Conservation (phyloP, 2,113 vertebrate species). For the Leucoraja erinaceus region DNA sequence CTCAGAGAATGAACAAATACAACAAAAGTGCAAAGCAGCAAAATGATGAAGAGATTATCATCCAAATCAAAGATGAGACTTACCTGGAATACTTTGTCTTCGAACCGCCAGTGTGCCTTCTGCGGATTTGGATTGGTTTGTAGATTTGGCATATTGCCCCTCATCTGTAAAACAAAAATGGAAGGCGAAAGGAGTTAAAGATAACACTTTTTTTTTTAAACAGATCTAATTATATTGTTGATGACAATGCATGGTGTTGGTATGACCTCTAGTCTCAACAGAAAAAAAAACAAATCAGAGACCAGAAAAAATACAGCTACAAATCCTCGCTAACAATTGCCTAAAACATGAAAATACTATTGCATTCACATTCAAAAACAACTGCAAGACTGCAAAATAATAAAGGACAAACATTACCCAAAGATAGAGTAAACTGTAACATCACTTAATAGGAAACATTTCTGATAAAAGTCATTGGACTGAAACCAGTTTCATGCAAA, state of each 20-base stretch:
- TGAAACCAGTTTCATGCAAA: too few species aligned
- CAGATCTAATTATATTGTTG: background rate
- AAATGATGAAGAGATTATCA: background rate
- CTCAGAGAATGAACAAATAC: too few species aligned
- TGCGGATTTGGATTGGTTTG: slow-evolving; percentile 78
- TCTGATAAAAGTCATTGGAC: too few species aligned
- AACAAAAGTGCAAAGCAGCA: too few species aligned
- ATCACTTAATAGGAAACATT: background rate
- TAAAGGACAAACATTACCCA: background rate
- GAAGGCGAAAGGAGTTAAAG: background rate
- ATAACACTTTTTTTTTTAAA: background rate
- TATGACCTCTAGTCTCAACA: background rate
- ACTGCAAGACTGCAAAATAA: background rate
- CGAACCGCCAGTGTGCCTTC: slow-evolving; percentile 92
- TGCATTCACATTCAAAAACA: background rate
- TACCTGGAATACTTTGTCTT: slow-evolving; percentile 97
- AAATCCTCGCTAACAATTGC: background rate
- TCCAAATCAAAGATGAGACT: slow-evolving; percentile 41
- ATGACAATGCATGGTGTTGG: background rate
- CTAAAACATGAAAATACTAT: background rate
- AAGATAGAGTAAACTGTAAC: background rate
- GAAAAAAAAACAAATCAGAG: background rate
- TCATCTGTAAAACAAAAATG: slow-evolving; percentile 81
- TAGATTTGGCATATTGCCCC: slow-evolving; percentile 92
- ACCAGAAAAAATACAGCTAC: background rate